Evolutionary conservation across 1,140 invertebrate species (phyloP).

Genomic region (Myzus persicae): DNA sequence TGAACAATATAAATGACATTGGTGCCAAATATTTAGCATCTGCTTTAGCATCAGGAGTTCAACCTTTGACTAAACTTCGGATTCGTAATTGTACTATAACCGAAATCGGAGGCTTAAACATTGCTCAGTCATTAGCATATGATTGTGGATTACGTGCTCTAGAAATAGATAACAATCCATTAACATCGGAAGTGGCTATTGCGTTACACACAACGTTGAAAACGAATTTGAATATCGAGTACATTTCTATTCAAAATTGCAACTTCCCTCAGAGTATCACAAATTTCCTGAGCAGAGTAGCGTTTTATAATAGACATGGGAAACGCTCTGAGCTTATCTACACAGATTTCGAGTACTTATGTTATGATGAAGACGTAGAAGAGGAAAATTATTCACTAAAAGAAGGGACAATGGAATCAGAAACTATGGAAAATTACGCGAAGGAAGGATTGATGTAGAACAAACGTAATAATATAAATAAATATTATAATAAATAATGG

Average conservation of each 20-base stretch:
- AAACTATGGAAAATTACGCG: not conserved
- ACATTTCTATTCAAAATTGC: not conserved
- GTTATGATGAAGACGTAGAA: not conserved
- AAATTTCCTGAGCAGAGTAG: not conserved
- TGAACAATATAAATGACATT: not conserved
- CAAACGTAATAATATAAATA: not conserved
- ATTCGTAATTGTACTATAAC: slow-evolving; percentile 18
- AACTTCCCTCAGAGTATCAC: not conserved
- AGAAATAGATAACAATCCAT: slow-evolving; percentile 16
- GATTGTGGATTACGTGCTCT: not conserved
- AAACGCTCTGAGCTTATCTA: slow-evolving; percentile 20
- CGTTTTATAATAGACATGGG: not conserved
- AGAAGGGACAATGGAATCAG: not conserved
- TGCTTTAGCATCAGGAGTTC: not conserved
- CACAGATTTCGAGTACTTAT: not conserved
- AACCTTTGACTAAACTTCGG: slow-evolving; percentile 34
- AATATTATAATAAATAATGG: too few relatives aligned
- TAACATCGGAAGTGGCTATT: slow-evolving; percentile 2
- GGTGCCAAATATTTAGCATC: slow-evolving; percentile 44
- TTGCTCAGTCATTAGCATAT: slow-evolving; percentile 5
- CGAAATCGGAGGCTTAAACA: not conserved
- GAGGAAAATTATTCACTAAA: not conserved
- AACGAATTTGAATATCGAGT: not conserved
- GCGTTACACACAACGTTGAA: not conserved
- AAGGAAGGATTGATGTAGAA: not conserved